A percentile compares a stretch with the other conserved stretches of the same genome.
Evolutionary conservation across 1,140 invertebrate genomes (phyloP).

Genomic region (Stenopsyche tienmushanensis): DNA sequence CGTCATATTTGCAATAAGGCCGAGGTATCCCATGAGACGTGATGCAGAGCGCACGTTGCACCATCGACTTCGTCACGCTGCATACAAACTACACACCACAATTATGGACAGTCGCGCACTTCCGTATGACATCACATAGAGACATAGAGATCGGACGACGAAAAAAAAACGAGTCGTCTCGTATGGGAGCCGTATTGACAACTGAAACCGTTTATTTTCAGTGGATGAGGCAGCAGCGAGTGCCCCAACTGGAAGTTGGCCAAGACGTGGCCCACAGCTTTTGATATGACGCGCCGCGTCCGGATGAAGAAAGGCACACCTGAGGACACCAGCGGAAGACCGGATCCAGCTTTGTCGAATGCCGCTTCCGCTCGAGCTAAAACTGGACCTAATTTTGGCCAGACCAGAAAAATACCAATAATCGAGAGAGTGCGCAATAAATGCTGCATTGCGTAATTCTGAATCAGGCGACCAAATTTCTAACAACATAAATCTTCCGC

Average conservation of each 20-base stretch:
- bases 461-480: too few species aligned
- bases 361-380: too few species aligned
- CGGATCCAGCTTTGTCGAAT: too few species aligned
- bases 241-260: constrained; percentile 28
- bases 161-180: constrained; percentile 13
- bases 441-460: too few species aligned
- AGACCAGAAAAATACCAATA: too few species aligned
- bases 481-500: too few species aligned
- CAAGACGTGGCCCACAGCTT: constrained; percentile 13
- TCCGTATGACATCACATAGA: not conserved
- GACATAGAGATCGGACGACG: too few species aligned
- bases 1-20: not conserved
- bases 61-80: too few species aligned
- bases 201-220: constrained; percentile 40
- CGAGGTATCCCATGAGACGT: not conserved
- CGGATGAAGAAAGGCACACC: not conserved
- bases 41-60: not conserved
- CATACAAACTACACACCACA: not conserved
- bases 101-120: not conserved
- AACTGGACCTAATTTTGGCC: not conserved
- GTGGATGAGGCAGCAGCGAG: constrained; percentile 15
- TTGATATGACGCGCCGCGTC: not conserved
- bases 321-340: too few species aligned
- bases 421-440: too few species aligned
- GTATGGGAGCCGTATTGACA: constrained; percentile 22